A percentile compares a stretch with the other conserved stretches of the same genome.
Conservation (phyloP, 2,113 vertebrate species). For the Sinocyclocheilus grahami region DNA sequence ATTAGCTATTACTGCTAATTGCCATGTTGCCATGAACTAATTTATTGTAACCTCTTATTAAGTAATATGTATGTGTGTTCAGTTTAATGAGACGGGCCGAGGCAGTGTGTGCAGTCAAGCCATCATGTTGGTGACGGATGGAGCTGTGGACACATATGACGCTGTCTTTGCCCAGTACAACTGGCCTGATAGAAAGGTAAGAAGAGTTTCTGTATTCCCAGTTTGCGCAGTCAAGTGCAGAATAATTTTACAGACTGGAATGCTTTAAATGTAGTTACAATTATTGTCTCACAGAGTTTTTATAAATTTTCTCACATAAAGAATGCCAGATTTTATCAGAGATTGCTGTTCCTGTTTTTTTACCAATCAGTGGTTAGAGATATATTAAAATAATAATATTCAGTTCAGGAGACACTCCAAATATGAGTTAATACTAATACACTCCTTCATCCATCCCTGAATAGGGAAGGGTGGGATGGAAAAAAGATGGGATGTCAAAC, state of each 20-base stretch:
- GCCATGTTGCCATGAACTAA: background rate
- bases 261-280: background rate
- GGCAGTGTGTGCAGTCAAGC: conserved; percentile 97
- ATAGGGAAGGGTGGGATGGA: background rate
- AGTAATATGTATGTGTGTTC: conserved; percentile 39
- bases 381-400: background rate
- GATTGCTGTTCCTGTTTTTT: background rate
- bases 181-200: conserved; percentile 97
- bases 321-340: background rate
- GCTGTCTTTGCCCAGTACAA: conserved; percentile 95
- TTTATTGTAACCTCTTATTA: background rate
- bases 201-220: conserved; percentile 27
- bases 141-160: conserved; percentile 95
- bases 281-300: background rate
- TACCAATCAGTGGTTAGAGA: background rate
- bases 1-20: no score
- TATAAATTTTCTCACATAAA: background rate
- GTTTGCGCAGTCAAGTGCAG: background rate
- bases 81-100: conserved; percentile 96
- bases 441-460: background rate
- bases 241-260: background rate
- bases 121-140: conserved; percentile 98
- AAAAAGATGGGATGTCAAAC: background rate
- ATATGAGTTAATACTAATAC: background rate
- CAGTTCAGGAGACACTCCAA: background rate